Percentiles rank a stretch among this genome's conserved stretches.
Conservation (phyloP, 2,888 invertebrate genomes). For the Hoplodrina ambigua region DNA sequence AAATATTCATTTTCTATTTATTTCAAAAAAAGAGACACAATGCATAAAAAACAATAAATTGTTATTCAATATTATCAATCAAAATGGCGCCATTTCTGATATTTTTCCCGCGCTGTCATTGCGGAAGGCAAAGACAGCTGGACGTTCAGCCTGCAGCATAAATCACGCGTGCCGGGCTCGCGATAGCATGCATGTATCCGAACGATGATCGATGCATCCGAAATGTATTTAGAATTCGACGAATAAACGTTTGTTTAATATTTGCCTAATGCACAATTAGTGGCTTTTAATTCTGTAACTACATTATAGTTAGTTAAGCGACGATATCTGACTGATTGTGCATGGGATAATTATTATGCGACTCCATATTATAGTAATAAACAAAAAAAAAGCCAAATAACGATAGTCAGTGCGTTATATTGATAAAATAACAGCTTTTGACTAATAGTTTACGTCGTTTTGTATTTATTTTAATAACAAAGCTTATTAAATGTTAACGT, state of each 20-base stretch:
- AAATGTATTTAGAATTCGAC: conserved; percentile 60
- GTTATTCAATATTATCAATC: conserved; percentile 13
- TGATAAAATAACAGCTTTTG: no score
- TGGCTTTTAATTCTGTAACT: neutral
- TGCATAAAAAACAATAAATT: neutral
- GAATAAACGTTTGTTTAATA: conserved; percentile 42
- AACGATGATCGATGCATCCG: conserved; percentile 66
- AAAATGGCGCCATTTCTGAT: conserved; percentile 28
- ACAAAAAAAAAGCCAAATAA: no score
- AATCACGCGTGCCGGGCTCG: conserved; percentile 60
- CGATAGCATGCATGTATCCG: conserved; percentile 58
- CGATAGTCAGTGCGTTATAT: no score
- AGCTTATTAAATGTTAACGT: no score
- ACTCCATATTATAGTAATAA: no score
- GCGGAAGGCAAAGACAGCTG: conserved; percentile 59
- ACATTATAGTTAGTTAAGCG: neutral
- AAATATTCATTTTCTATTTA: no score
- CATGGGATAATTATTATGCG: no score
- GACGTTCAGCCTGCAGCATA: conserved; percentile 58
- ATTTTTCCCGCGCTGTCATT: conserved; percentile 55
- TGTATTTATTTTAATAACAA: no score
- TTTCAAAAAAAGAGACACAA: no score
- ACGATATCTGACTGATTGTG: neutral
- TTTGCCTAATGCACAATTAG: conserved; percentile 35
- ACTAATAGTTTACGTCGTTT: no score